phyloP scores from a whole-genome alignment of 2,888 invertebrate species.

The Drosophila cyrtoloma region DNA sequence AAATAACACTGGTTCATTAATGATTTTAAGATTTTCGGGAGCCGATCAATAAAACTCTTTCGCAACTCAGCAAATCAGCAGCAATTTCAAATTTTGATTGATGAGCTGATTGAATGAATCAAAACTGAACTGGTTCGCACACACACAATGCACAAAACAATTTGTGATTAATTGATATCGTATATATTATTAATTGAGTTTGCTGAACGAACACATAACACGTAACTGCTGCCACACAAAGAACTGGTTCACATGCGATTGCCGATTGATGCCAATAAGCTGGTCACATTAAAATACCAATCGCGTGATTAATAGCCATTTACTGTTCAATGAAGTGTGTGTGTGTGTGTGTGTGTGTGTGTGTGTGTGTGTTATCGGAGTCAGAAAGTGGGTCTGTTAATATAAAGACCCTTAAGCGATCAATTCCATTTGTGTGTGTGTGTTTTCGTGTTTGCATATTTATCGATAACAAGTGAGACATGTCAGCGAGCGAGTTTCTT shows the following conservation, averaged over 20 bases:
- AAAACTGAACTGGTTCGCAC: slow-evolving; percentile 16
- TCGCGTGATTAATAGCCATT: slow-evolving; percentile 49
- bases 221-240: slow-evolving; percentile 20
- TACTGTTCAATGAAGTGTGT: slow-evolving; percentile 35
- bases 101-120: slow-evolving; percentile 3
- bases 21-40: background rate
- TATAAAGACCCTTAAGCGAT: slow-evolving; percentile 21
- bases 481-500: slow-evolving; percentile 44
- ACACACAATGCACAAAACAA: background rate
- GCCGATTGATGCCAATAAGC: slow-evolving; percentile 12
- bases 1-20: background rate
- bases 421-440: slow-evolving; percentile 3
- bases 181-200: slow-evolving; percentile 18
- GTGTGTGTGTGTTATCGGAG: slow-evolving; percentile 23
- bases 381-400: slow-evolving; percentile 30
- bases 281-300: slow-evolving; percentile 47
- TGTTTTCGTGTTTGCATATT: slow-evolving; percentile 12
- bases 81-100: background rate
- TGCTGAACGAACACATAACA: slow-evolving; percentile 14
- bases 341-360: background rate
- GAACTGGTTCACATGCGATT: slow-evolving; percentile 45
- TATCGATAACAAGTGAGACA: slow-evolving; percentile 52
- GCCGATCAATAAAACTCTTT: background rate
- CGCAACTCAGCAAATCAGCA: background rate
- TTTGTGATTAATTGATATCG: background rate